A percentile compares a stretch with the other conserved stretches of the same genome.
Evolutionary conservation across 2,888 invertebrate genomes (phyloP).

Genomic region (Sepiola atlantica): DNA sequence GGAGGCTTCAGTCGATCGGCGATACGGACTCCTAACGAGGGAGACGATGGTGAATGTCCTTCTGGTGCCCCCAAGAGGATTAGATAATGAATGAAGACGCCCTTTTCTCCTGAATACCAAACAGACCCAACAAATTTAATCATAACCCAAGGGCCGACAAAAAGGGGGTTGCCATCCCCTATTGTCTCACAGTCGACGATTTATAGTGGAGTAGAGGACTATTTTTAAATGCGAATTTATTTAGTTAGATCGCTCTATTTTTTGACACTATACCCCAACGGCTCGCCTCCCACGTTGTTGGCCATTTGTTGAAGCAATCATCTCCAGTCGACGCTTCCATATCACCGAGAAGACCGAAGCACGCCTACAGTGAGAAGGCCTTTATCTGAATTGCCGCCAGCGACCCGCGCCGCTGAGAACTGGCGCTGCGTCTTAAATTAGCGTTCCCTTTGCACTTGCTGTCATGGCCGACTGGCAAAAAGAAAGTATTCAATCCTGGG

Average conservation of each 20-base stretch:
- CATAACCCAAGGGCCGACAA: no score
- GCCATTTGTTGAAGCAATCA: slow-evolving; percentile 32
- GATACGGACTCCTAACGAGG: no score
- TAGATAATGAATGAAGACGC: no score
- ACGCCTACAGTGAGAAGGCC: not conserved
- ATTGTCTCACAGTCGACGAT: not conserved
- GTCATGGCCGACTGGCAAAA: not conserved
- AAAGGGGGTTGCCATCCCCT: no score
- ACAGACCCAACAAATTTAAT: no score
- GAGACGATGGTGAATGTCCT: no score
- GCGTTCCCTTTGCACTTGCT: not conserved
- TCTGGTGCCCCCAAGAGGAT: no score
- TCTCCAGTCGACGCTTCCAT: not conserved
- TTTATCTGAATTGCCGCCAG: not conserved
- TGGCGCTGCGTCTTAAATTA: slow-evolving; percentile 20
- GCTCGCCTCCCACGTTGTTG: not conserved
- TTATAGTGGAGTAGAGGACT: not conserved
- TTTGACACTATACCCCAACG: not conserved
- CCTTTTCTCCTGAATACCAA: no score
- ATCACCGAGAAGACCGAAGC: not conserved
- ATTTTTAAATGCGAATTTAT: not conserved
- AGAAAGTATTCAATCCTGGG: not conserved
- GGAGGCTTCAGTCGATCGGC: no score
- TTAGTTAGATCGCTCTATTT: not conserved
- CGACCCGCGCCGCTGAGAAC: not conserved